Percentiles rank a stretch among this genome's conserved stretches.
phyloP scores from a whole-genome alignment of 1,140 invertebrate species.

The Cherax destructor region DNA sequence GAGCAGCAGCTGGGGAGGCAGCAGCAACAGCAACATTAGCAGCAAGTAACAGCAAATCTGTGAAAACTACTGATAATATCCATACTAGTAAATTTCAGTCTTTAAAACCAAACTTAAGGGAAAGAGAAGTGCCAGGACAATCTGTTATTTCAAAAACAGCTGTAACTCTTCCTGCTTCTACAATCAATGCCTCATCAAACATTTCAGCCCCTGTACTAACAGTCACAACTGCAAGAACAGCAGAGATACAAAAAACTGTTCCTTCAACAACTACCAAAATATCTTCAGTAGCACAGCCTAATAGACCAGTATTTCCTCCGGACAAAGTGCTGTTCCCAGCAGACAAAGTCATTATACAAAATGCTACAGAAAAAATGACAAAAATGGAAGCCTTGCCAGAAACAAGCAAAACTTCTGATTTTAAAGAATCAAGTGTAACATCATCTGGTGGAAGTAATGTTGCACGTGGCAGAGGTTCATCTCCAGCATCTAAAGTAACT shows the following conservation, averaged over 20 bases:
- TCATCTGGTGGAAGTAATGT: slow-evolving; percentile 25
- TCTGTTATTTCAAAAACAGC: slow-evolving; percentile 25
- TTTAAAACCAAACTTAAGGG: slow-evolving; percentile 48
- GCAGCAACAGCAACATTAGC: slow-evolving; percentile 41
- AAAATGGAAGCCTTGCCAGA: background rate
- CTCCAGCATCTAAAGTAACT: slow-evolving; percentile 34
- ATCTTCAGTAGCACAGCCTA: slow-evolving; percentile 6
- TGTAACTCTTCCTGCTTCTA: slow-evolving; percentile 13
- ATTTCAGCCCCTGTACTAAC: background rate
- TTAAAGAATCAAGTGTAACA: slow-evolving; percentile 23
- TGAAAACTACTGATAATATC: slow-evolving; percentile 29
- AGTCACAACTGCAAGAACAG: slow-evolving; percentile 16
- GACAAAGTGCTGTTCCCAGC: slow-evolving; percentile 67
- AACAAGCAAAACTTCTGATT: background rate
- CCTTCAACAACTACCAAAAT: slow-evolving; percentile 29
- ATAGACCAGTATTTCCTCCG: slow-evolving; percentile 69
- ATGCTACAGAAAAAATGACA: slow-evolving; percentile 14
- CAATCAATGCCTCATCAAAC: slow-evolving; percentile 10
- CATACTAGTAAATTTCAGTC: background rate
- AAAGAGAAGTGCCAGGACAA: slow-evolving; percentile 14
- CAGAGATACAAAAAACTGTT: slow-evolving; percentile 26
- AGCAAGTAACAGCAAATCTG: slow-evolving; percentile 30
- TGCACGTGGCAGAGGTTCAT: slow-evolving; percentile 35
- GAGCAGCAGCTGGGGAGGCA: slow-evolving; percentile 54
- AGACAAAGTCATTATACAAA: slow-evolving; percentile 41